Base-by-base conservation (phyloP, 2,888 invertebrate species). In the Liopterus haemorrhoidalis region DNA sequence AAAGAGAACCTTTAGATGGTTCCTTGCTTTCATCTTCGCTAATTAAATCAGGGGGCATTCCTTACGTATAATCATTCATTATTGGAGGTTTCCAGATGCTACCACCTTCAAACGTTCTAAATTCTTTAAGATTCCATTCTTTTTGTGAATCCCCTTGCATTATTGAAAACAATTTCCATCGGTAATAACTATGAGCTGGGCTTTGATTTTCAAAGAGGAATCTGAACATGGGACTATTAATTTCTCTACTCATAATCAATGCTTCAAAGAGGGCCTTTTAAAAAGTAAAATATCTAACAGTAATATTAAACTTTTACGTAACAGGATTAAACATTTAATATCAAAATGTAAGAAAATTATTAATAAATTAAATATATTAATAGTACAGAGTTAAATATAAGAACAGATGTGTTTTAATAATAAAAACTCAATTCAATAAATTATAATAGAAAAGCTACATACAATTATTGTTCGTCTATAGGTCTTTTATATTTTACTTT, bases 231-330 rank as follows among this genome's bases (percentile, higher is more conserved):
- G 94, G 93, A 73, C 99, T 99, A 69, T 84, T 91, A 55, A 95
- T 78, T 75, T 99, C 97, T 57, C 91, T 80, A 70, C 94, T 94
- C 96, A 99, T 99, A 51, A 99, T 91, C 80, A 97, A 89, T 2
- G 97, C 96, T 69, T 99, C 99, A 72, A 99, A 99, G 87, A 96
- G 89, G 2, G 99, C n/a, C n/a, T n/a, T n/a, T n/a, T n/a, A n/a
- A n/a, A n/a, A n/a, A n/a, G n/a, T n/a, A n/a, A n/a, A n/a, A n/a
- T n/a, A n/a, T n/a, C n/a, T n/a, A n/a, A n/a, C n/a, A n/a, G n/a
- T n/a, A n/a, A n/a, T n/a, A n/a, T n/a, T n/a, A n/a, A n/a, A n/a
- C n/a, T n/a, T n/a, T n/a, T n/a, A n/a, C n/a, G n/a, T n/a, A n/a
- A n/a, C n/a, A n/a, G n/a, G n/a, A n/a, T n/a, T n/a, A n/a, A n/a